Conservation (phyloP, 2,113 vertebrate species). For the Monopterus albus region DNA sequence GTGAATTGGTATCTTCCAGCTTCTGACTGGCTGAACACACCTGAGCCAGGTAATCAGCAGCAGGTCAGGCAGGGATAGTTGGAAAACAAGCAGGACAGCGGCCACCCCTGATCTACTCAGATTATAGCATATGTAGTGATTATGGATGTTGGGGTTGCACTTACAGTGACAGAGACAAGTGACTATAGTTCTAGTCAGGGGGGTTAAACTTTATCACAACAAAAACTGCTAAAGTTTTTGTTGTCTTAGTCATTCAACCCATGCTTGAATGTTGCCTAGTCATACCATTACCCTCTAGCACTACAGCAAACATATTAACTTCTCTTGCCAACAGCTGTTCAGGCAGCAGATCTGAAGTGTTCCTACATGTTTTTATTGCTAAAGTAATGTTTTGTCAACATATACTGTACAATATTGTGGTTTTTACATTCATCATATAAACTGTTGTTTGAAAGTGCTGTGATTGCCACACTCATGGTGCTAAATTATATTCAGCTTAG, state of each 20-base stretch:
- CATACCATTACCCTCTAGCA: conserved; percentile 36
- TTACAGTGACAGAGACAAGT: conserved; percentile 62
- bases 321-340: conserved; percentile 18
- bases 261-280: conserved; percentile 33
- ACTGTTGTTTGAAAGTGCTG: conserved; percentile 55
- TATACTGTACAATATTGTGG: background rate
- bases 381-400: background rate
- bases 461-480: conserved; percentile 18
- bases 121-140: conserved; percentile 70
- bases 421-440: conserved; percentile 35
- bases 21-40: too few relatives aligned
- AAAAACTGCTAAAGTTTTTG: too few relatives aligned
- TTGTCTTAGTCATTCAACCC: conserved; percentile 49
- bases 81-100: too few relatives aligned
- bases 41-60: too few relatives aligned
- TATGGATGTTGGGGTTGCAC: conserved; percentile 73
- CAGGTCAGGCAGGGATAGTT: too few relatives aligned
- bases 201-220: too few relatives aligned
- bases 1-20: too few relatives aligned
- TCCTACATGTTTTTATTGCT: background rate
- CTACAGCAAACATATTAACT: conserved; percentile 25
- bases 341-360: conserved; percentile 11
- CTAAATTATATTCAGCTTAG: conserved; percentile 64
- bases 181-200: background rate
- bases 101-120: too few relatives aligned